Evolutionary conservation across 1,140 invertebrate genomes (phyloP).

Genomic region (Venustaconcha ellipsiformis): DNA sequence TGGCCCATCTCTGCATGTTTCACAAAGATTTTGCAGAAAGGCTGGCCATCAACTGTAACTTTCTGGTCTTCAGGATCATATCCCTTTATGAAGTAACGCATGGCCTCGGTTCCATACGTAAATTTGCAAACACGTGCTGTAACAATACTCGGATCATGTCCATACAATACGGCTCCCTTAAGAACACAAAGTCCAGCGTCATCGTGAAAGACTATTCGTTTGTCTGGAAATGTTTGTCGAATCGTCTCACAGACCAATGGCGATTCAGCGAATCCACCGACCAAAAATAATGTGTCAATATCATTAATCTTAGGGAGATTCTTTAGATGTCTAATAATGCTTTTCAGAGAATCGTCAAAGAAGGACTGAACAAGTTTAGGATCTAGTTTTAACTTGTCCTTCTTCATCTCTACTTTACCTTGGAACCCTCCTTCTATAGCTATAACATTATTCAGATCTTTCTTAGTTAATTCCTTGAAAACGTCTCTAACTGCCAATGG

Average conservation of each 20-base stretch:
- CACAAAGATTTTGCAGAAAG: too few species aligned
- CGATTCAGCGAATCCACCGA: conserved; percentile 16
- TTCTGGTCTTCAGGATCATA: too few species aligned
- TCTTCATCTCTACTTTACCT: conserved; percentile 12
- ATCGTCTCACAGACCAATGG: conserved; percentile 8
- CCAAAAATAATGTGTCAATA: conserved; percentile 3
- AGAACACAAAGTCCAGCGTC: too few species aligned
- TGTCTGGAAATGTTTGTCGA: conserved; percentile 8
- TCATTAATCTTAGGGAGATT: not conserved
- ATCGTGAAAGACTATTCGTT: too few species aligned
- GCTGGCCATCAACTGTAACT: too few species aligned
- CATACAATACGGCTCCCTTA: too few species aligned
- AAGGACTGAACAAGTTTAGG: conserved; percentile 5
- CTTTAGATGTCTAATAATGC: conserved; percentile 8
- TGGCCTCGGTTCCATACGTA: too few species aligned
- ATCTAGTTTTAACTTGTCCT: conserved; percentile 19
- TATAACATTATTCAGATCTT: conserved; percentile 4
- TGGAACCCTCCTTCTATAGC: conserved; percentile 1
- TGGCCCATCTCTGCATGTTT: too few species aligned
- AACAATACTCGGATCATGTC: too few species aligned
- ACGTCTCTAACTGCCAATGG: not conserved
- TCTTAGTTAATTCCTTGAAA: conserved; percentile 11
- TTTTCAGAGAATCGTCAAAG: conserved; percentile 10
- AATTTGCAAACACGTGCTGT: too few species aligned
- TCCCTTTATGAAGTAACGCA: too few species aligned